These are phyloP conservation scores for Fistularia commersonii DNA, from an alignment of 2,797 vertebrate genomes.

Conservation along the genomic window DNA sequence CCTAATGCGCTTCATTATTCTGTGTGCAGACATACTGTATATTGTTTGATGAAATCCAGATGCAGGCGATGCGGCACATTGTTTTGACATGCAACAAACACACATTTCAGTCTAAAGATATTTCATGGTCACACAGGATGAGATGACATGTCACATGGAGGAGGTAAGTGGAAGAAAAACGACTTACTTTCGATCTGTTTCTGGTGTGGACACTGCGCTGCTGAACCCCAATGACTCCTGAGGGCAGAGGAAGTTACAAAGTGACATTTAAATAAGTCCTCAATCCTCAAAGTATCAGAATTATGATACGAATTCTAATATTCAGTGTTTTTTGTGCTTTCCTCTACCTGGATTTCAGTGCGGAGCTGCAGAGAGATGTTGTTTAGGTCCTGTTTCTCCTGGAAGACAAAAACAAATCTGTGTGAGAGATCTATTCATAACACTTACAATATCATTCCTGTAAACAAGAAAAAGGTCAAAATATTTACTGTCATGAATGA, in stretches of 20 bases:
- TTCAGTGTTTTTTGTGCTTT: neutral
- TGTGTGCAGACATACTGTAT: constrained; percentile 5
- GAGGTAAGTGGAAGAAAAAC: neutral
- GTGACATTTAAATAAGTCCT: constrained; percentile 2
- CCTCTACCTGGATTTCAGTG: constrained; percentile 89
- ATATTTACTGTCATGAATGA: too few relatives aligned
- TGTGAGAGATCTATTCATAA: neutral
- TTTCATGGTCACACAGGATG: too few relatives aligned
- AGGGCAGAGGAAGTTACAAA: constrained; percentile 14
- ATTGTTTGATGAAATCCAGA: constrained; percentile 47
- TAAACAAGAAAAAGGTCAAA: too few relatives aligned
- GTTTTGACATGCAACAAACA: constrained; percentile 52
- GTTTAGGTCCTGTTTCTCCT: constrained; percentile 91
- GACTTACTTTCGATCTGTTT: constrained; percentile 93
- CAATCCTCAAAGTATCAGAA: too few relatives aligned
- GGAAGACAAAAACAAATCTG: constrained; percentile 1
- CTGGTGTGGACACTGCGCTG: constrained; percentile 90
- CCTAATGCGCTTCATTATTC: constrained; percentile 20
- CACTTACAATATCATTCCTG: neutral
- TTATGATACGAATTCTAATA: neutral
- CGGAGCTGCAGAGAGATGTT: constrained; percentile 87
- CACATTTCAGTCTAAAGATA: constrained; percentile 18
- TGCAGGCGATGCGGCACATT: constrained; percentile 11
- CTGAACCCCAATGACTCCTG: constrained; percentile 93
- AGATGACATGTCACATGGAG: constrained; percentile 1